These are phyloP conservation scores for Lomographa bimaculata DNA, from an alignment of 2,888 invertebrate genomes.

Conservation along the genomic window DNA sequence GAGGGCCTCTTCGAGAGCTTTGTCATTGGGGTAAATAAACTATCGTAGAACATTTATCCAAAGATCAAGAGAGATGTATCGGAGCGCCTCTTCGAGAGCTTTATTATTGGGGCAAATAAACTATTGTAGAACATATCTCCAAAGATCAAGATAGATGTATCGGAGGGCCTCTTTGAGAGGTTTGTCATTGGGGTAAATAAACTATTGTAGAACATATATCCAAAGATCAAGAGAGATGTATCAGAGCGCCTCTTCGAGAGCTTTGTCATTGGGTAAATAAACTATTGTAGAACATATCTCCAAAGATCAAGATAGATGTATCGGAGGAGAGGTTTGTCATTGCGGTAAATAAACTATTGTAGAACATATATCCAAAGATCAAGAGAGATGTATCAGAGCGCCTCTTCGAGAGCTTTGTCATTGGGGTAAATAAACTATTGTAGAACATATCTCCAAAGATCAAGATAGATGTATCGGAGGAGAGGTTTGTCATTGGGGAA, in stretches of 20 bases:
- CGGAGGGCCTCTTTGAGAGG: too few species aligned
- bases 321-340: not conserved
- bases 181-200: too few species aligned
- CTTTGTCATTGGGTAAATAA: not conserved
- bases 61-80: not conserved
- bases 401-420: not conserved
- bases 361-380: not conserved
- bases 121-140: not conserved
- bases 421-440: constrained; percentile 1
- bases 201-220: too few species aligned
- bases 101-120: not conserved
- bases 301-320: not conserved
- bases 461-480: too few species aligned
- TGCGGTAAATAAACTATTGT: not conserved
- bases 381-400: not conserved
- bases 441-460: too few species aligned
- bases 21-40: not conserved
- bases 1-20: constrained; percentile 1
- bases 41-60: not conserved
- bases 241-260: constrained; percentile 2
- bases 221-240: too few species aligned
- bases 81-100: constrained; percentile 2
- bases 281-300: not conserved
- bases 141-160: not conserved
- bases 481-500: not conserved